A percentile compares a stretch with the other conserved stretches of the same genome.
Conservation (phyloP, 2,888 invertebrate genomes). For the Copidosoma aretas region DNA sequence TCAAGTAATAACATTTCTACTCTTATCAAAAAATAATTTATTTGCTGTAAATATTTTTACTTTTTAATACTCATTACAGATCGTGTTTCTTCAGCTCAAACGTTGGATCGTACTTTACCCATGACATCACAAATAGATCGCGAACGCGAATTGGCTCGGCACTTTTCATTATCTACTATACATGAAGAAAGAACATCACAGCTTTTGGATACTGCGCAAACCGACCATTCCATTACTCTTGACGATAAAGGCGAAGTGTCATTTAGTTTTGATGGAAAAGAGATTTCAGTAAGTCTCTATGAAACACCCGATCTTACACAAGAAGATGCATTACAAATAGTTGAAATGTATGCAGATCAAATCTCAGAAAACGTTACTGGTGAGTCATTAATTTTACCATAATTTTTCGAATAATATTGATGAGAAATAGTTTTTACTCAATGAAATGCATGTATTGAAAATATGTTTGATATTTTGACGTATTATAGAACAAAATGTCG, state of each 20-base stretch:
- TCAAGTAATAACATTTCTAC: too few relatives aligned
- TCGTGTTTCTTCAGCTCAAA: conserved; percentile 28
- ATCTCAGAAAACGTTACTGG: conserved; percentile 84
- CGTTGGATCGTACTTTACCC: conserved; percentile 10
- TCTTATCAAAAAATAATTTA: too few relatives aligned
- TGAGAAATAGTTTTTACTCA: too few relatives aligned
- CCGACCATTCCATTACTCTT: conserved; percentile 72
- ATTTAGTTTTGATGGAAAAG: conserved; percentile 90
- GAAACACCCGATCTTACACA: conserved; percentile 92
- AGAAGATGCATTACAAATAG: conserved; percentile 88
- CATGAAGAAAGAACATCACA: conserved; percentile 90
- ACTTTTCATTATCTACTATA: conserved; percentile 87
- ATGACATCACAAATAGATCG: conserved; percentile 59
- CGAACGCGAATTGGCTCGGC: conserved; percentile 68
- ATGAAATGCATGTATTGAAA: background rate
- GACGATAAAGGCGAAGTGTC: conserved; percentile 87
- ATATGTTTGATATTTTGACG: conserved; percentile 16
- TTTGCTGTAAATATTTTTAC: too few relatives aligned
- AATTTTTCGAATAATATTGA: conserved; percentile 7
- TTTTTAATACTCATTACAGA: conserved; percentile 21
- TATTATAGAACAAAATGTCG: conserved; percentile 77
- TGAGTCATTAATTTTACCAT: conserved; percentile 49
- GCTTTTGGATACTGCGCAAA: conserved; percentile 82
- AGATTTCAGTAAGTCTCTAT: conserved; percentile 88
- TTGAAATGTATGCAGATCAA: conserved; percentile 94